phyloP scores from a whole-genome alignment of 1,140 invertebrate species.

The Drosophila prosaltans region DNA sequence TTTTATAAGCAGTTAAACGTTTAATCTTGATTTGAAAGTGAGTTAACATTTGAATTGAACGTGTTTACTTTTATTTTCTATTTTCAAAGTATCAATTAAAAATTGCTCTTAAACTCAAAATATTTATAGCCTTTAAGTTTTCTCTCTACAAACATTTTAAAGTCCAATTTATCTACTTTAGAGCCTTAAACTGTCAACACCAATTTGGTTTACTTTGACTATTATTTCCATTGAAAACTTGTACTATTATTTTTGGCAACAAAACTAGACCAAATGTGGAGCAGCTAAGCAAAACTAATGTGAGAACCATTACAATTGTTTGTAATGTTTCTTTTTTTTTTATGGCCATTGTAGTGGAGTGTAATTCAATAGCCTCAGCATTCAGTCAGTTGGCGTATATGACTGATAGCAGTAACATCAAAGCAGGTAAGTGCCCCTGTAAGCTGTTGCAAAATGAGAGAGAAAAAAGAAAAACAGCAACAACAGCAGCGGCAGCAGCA shows the following conservation, averaged over 20 bases:
- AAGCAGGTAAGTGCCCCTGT: slow-evolving; percentile 53
- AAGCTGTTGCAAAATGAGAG: slow-evolving; percentile 33
- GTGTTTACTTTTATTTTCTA: too few species aligned
- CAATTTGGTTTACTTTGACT: not conserved
- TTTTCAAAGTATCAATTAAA: too few species aligned
- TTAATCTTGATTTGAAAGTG: too few species aligned
- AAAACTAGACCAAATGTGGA: not conserved
- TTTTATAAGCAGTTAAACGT: too few species aligned
- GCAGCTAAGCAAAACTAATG: not conserved
- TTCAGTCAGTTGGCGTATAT: slow-evolving; percentile 63
- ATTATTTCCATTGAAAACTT: not conserved
- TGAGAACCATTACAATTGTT: not conserved
- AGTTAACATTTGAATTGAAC: too few species aligned
- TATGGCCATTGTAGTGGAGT: slow-evolving; percentile 42
- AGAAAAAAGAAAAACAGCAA: slow-evolving; percentile 25
- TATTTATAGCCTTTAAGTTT: too few species aligned
- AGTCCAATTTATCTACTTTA: too few species aligned
- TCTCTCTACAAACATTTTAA: too few species aligned
- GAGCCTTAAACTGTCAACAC: not conserved
- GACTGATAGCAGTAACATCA: slow-evolving; percentile 73
- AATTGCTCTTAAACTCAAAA: too few species aligned
- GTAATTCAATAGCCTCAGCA: slow-evolving; percentile 68
- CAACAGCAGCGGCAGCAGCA: slow-evolving; percentile 41
- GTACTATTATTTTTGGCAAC: not conserved
- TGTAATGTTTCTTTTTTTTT: not conserved